Percentiles rank a stretch among this genome's conserved stretches.
Evolutionary conservation across 2,113 vertebrate species (phyloP).

Genomic region (Glareola pratincola): DNA sequence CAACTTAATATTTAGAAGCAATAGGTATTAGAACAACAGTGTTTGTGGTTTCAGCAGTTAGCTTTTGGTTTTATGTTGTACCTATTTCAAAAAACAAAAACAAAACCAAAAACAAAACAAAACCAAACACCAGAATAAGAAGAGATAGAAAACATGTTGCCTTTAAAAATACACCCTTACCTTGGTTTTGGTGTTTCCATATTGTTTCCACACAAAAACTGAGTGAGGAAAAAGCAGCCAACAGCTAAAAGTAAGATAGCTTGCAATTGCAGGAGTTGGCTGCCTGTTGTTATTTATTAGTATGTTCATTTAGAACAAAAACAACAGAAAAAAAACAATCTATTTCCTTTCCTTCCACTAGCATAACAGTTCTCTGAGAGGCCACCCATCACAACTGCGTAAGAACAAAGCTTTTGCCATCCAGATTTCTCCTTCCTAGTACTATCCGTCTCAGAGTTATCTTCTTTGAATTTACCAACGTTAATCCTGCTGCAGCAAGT

Average conservation of each 20-base stretch:
- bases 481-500: not conserved
- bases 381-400: not conserved
- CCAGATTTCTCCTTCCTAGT: not conserved
- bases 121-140: not conserved
- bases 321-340: not conserved
- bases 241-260: not conserved
- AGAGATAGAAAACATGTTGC: not conserved
- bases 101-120: not conserved
- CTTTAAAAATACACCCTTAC: slow-evolving; percentile 20
- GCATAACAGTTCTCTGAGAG: not conserved
- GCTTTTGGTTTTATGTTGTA: not conserved
- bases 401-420: not conserved
- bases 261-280: not conserved
- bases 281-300: not conserved
- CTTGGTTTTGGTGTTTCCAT: slow-evolving; percentile 31
- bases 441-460: not conserved
- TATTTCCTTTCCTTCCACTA: not conserved
- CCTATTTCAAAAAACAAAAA: not conserved
- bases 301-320: not conserved
- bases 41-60: not conserved
- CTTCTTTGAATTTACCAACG: not conserved
- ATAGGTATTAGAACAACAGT: not conserved
- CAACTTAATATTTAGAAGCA: not conserved
- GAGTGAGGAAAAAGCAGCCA: slow-evolving; percentile 31
- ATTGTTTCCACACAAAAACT: slow-evolving; percentile 29